Percentiles rank a stretch among this genome's conserved stretches.
These are phyloP conservation scores for Hemaris fuciformis DNA, from an alignment of 2,888 invertebrate genomes.

Conservation along the genomic window DNA sequence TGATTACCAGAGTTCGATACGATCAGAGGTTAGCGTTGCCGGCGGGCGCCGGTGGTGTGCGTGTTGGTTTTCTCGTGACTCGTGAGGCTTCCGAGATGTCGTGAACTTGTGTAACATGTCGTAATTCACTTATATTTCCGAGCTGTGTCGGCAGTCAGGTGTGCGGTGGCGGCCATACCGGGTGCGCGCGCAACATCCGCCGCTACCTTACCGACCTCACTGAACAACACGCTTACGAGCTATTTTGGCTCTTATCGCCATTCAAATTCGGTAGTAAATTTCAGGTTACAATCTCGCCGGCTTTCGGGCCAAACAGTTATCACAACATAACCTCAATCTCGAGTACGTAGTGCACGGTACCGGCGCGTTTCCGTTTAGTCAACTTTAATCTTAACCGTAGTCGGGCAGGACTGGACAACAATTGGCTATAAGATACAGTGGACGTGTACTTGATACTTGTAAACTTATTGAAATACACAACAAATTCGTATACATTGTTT, in stretches of 20 bases:
- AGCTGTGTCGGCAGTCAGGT: constrained; percentile 74
- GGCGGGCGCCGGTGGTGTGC: constrained; percentile 44
- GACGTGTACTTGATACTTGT: constrained; percentile 48
- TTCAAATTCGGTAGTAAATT: constrained; percentile 55
- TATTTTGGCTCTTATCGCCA: constrained; percentile 63
- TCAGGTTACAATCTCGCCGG: constrained; percentile 50
- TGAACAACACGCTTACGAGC: constrained; percentile 46
- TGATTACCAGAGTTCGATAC: constrained; percentile 50
- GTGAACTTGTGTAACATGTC: constrained; percentile 48
- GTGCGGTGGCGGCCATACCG: constrained; percentile 76
- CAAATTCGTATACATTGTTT: constrained; percentile 64
- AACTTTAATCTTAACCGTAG: constrained; percentile 32
- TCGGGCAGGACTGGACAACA: constrained; percentile 43
- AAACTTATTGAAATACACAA: constrained; percentile 62
- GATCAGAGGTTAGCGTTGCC: constrained; percentile 51
- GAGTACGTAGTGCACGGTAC: constrained; percentile 64
- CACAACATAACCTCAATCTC: constrained; percentile 80
- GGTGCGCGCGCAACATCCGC: constrained; percentile 76
- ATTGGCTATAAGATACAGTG: constrained; percentile 63
- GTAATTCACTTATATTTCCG: constrained; percentile 65
- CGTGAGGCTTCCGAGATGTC: constrained; percentile 38
- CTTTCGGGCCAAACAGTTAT: constrained; percentile 70
- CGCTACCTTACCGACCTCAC: constrained; percentile 52
- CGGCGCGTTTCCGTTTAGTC: constrained; percentile 54
- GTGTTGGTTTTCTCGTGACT: constrained; percentile 39